Base-by-base conservation (phyloP, 53 echinoderm and acorn worm species). In the Henricia sp. region DNA sequence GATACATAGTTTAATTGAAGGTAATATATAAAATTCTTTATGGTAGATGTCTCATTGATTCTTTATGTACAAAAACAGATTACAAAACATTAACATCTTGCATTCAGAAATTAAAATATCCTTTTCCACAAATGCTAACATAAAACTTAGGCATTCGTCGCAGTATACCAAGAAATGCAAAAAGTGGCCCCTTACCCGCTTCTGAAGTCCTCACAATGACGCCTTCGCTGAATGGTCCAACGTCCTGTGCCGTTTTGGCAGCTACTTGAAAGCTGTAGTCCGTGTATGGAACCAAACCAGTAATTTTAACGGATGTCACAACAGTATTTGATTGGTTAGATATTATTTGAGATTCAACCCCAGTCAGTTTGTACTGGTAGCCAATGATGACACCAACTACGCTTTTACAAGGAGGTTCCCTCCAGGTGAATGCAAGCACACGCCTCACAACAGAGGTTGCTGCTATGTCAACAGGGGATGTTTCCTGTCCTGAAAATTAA, bases 221-320 rank as follows among this genome's bases (percentile, higher is more conserved):
- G 0, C 44, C 23, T n/a, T 4, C 39, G 34, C 82, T 74, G 52
- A 52, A 83, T 6, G 54, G 64, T 20, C 83, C 71, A 41, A 21
- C 20, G 6, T 64, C 74, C 0, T 13, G 2, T 20, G 6, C 35
- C 13, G 59, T 87, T 3, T 12, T 9, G 26, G 72, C 91, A 37
- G 60, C 36, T n/a, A 91, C 87, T 56, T 82, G 39, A 41, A 91
- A 82, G 40, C 82, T 63, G 52, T 91, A 91, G 9, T 87, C 35
- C n/a, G 91, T 70, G 38, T 73, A 91, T 20, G 91, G 87, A 60
- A 65, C 34, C 19, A 91, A 36, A 24, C 65, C 25, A 17, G 26
- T 1, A 3, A 91, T 10, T 23, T 12, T 75, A 3, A 75, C 76
- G 4, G 16, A 3, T 14, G 0, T 16, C 4, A n/a, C 17, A 4